Base-by-base conservation (phyloP, 2,888 invertebrate species). In the Parnassius smintheus region DNA sequence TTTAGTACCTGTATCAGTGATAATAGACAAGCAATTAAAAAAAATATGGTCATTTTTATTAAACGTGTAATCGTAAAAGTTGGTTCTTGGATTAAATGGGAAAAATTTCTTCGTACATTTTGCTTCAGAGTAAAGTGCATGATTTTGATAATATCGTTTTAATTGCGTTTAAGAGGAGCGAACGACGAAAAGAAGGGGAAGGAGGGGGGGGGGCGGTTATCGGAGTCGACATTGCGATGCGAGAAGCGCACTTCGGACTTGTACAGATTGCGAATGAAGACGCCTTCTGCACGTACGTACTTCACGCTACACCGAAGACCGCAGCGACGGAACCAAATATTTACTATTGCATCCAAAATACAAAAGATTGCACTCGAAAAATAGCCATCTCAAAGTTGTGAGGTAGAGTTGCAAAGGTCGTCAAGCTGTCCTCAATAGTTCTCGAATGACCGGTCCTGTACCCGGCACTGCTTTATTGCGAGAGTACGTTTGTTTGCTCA, bases 61-160 rank as follows among this genome's bases (percentile, higher is more conserved):
- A 22, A 52, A 10, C 0, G 12, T 52, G 52, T 51, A 18, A 0
- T 18, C 18, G 18, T 18, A 12, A 9, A 52, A 9, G 67, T 66
- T 65, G 44, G 55, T 12, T 61, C 65, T 61, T 63, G 52, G 12
- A 46, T 62, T 56, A 59, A 25, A 25, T 25, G 35, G 7, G 66
- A 60, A 66, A 66, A 68, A 69, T 54, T 65, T 65, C 56, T 57
- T 68, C 53, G 58, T 76, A 73, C 79, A 78, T 82, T 80, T 77
- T 79, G 72, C 72, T 65, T 68, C 69, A 74, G 9, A 45, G 22
- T 70, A 69, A 75, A 78, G 78, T 77, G 78, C 77, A 81, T 80
- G 80, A 77, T 79, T 80, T 80, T 74, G 81, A 85, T 85, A 85
- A 86, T 86, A 84, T 82, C 77, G 77, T 83, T 86, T 86, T 87